Conservation (phyloP, 2,888 invertebrate genomes). For the Apodemia zela region DNA sequence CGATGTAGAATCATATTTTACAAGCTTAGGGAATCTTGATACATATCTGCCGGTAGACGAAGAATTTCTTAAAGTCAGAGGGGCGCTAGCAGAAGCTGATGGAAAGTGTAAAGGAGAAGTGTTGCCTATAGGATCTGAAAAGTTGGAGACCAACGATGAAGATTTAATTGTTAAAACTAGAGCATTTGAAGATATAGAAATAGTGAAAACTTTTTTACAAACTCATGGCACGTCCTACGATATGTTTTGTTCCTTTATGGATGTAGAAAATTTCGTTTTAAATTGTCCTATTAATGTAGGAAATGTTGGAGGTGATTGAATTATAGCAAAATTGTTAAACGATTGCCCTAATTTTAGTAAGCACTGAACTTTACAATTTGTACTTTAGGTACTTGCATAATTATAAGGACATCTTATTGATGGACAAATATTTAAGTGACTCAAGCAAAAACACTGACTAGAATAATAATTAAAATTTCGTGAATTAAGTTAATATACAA, state of each 20-base stretch:
- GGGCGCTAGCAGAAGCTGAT: slow-evolving; percentile 31
- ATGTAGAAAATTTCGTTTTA: slow-evolving; percentile 38
- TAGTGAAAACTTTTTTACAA: slow-evolving; percentile 42
- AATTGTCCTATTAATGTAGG: neutral
- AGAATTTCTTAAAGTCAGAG: slow-evolving; percentile 46
- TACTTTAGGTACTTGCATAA: neutral
- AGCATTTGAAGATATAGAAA: slow-evolving; percentile 42
- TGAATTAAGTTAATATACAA: too few relatives aligned
- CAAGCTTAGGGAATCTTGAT: slow-evolving; percentile 38
- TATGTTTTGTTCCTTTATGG: slow-evolving; percentile 41
- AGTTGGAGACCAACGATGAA: slow-evolving; percentile 36
- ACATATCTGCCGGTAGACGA: slow-evolving; percentile 50
- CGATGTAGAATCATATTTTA: slow-evolving; percentile 44
- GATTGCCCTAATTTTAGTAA: neutral
- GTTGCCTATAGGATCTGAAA: slow-evolving; percentile 42
- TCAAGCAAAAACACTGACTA: too few relatives aligned
- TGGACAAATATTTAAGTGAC: too few relatives aligned
- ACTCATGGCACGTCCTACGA: slow-evolving; percentile 36
- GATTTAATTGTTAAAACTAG: slow-evolving; percentile 36
- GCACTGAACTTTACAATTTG: neutral
- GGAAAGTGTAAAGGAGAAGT: slow-evolving; percentile 34
- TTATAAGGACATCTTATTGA: too few relatives aligned
- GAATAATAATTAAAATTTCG: too few relatives aligned
- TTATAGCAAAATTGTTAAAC: neutral
- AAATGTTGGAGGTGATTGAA: neutral